phyloP scores from a whole-genome alignment of 2,797 vertebrate species.

The Rachycentron canadum region DNA sequence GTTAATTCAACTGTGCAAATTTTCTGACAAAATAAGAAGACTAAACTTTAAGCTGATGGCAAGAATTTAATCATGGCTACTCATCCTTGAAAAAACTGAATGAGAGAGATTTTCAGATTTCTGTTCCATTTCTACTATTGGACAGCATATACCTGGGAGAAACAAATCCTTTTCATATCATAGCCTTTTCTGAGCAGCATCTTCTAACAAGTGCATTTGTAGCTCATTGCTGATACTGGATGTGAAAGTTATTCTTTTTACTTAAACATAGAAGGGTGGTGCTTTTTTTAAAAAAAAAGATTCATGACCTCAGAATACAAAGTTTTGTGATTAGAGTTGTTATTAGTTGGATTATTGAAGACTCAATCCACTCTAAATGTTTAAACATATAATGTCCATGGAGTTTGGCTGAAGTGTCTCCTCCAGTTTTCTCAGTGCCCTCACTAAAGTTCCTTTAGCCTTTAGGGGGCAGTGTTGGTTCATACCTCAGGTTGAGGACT shows the following conservation, averaged over 20 bases:
- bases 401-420: constrained; percentile 3
- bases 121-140: not conserved
- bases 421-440: constrained; percentile 13
- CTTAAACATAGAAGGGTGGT: not conserved
- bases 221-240: constrained; percentile 5
- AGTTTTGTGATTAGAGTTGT: not conserved
- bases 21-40: constrained; percentile 4
- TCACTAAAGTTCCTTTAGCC: constrained; percentile 40
- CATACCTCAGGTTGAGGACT: constrained; percentile 60
- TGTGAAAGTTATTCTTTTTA: not conserved
- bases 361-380: not conserved
- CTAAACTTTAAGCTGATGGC: constrained; percentile 13
- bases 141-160: not conserved
- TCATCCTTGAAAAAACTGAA: not conserved
- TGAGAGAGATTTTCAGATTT: not conserved
- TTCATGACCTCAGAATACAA: not conserved
- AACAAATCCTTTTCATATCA: constrained; percentile 13
- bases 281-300: not conserved
- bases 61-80: not conserved
- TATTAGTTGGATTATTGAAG: not conserved
- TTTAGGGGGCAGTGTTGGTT: constrained; percentile 86
- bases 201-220: constrained; percentile 20
- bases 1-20: constrained; percentile 34
- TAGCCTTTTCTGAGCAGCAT: not conserved
- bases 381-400: not conserved